phyloP scores from a whole-genome alignment of 2,113 vertebrate species.

The Puntigrus tetrazona region DNA sequence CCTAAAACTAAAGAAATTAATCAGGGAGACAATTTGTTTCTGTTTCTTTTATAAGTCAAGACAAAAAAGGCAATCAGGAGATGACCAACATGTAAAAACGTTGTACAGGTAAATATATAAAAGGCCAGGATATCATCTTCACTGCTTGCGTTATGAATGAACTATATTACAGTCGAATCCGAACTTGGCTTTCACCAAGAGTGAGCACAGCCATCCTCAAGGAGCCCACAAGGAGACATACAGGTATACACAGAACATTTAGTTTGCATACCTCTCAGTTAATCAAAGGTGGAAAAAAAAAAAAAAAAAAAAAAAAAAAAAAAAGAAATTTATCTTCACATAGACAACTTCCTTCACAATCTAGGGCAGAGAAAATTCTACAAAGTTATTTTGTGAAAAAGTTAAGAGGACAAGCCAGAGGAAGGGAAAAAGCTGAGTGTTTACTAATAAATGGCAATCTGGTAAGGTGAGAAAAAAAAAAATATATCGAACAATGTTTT shows the following conservation, averaged over 20 bases:
- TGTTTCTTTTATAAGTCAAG: conserved; percentile 76
- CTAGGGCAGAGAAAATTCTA: conserved; percentile 61
- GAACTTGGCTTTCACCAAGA: conserved; percentile 66
- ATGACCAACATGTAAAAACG: conserved; percentile 80
- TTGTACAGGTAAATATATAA: conserved; percentile 81
- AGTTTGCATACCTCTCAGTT: conserved; percentile 63
- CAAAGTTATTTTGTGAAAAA: conserved; percentile 60
- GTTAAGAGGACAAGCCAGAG: conserved; percentile 14
- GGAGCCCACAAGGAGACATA: conserved; percentile 61
- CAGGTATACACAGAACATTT: conserved; percentile 59
- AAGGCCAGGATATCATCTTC: conserved; percentile 73
- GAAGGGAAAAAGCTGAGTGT: neutral
- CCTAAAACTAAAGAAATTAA: conserved; percentile 54
- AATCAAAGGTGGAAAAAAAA: conserved; percentile 62
- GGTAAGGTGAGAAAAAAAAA: neutral
- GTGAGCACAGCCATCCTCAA: conserved; percentile 38
- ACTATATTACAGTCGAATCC: conserved; percentile 77
- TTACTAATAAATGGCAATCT: conserved; percentile 3
- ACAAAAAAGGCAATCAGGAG: conserved; percentile 80
- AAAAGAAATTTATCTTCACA: conserved; percentile 70
- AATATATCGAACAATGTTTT: conserved; percentile 44
- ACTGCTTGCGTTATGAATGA: conserved; percentile 73
- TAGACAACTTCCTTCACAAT: conserved; percentile 66
- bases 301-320: conserved; percentile 62
- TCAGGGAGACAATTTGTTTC: conserved; percentile 71